These are phyloP conservation scores for Teleogryllus oceanicus DNA, from an alignment of 2,888 invertebrate species.

Conservation along the genomic window DNA sequence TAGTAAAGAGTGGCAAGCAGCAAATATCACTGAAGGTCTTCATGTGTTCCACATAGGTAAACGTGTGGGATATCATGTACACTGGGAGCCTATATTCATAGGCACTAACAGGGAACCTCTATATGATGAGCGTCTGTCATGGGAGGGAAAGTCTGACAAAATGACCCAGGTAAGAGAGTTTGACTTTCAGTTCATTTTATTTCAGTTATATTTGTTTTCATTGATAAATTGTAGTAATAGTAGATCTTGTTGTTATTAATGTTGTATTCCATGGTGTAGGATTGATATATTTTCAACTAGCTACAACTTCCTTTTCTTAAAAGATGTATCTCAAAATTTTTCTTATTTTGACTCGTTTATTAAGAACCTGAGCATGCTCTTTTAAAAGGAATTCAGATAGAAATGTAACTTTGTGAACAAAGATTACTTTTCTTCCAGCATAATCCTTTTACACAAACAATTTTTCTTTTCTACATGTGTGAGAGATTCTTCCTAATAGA, in stretches of 20 bases:
- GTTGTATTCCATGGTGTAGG: no score
- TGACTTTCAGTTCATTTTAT: background rate
- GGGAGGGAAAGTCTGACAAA: slow-evolving; percentile 94
- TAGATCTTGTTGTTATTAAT: no score
- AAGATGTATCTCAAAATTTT: background rate
- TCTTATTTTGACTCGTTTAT: background rate
- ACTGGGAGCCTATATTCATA: slow-evolving; percentile 93
- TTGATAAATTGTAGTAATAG: background rate
- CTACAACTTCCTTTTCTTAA: background rate
- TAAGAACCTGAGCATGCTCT: no score
- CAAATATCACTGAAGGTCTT: slow-evolving; percentile 65
- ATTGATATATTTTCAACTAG: background rate
- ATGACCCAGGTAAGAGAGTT: slow-evolving; percentile 82
- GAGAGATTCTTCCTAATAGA: no score
- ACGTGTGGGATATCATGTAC: slow-evolving; percentile 69
- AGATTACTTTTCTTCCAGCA: no score
- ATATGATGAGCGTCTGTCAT: slow-evolving; percentile 87
- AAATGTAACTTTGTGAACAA: no score
- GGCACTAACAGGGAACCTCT: slow-evolving; percentile 84
- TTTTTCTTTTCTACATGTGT: no score
- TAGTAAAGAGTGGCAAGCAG: slow-evolving; percentile 77
- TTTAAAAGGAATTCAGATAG: no score
- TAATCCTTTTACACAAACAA: no score
- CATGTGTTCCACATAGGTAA: slow-evolving; percentile 83
- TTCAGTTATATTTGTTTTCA: background rate